Evolutionary conservation across 2,888 invertebrate species (phyloP).

Genomic region (Nematopogon swammerdamellus): DNA sequence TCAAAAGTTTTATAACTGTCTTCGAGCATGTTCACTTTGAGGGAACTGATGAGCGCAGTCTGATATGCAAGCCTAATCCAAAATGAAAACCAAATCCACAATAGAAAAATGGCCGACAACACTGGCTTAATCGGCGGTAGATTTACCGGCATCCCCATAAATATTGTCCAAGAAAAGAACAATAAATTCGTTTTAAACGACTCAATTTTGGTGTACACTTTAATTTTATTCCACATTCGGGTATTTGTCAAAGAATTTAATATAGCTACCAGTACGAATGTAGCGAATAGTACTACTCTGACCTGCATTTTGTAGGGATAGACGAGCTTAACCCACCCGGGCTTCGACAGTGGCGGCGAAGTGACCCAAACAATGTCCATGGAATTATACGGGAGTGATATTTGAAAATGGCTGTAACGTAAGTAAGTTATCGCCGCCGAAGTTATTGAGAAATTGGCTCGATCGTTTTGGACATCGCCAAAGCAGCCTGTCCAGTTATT

Average conservation of each 20-base stretch:
- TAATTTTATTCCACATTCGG: conserved; percentile 8
- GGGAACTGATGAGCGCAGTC: conserved; percentile 22
- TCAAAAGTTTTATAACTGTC: conserved; percentile 17
- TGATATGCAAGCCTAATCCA: conserved; percentile 29
- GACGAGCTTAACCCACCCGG: conserved; percentile 28
- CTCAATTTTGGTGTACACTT: conserved; percentile 15
- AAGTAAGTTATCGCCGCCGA: conserved; percentile 21
- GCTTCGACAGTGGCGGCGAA: conserved; percentile 18
- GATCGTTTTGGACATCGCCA: conserved; percentile 27
- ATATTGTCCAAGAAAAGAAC: conserved; percentile 27
- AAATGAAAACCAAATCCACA: conserved; percentile 29
- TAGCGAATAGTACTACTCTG: conserved; percentile 23
- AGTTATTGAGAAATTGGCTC: conserved; percentile 25
- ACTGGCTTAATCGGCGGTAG: conserved; percentile 19
- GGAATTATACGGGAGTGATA: conserved; percentile 17
- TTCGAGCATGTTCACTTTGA: conserved; percentile 21
- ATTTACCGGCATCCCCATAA: conserved; percentile 25
- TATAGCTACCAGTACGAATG: conserved; percentile 20
- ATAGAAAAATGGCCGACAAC: conserved; percentile 19
- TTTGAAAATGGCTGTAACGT: conserved; percentile 28
- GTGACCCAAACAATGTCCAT: conserved; percentile 26
- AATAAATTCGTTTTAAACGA: conserved; percentile 21
- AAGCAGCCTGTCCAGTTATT: conserved; percentile 38
- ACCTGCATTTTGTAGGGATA: conserved; percentile 21
- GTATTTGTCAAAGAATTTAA: conserved; percentile 18